Conservation (phyloP, 2,888 invertebrate species). For the Erebia aethiops region DNA sequence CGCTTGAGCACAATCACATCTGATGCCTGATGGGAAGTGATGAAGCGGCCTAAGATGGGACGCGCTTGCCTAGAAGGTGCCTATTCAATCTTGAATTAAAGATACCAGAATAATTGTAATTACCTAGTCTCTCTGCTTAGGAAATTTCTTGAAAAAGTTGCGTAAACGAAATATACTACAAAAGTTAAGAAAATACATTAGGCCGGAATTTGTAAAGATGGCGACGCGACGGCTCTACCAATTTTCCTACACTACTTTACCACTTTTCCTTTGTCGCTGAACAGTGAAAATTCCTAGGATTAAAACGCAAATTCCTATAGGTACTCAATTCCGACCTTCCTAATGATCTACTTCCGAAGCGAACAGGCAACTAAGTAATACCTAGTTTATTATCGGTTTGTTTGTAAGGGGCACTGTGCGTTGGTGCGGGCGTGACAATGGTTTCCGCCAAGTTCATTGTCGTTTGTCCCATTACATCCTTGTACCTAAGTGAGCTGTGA, state of each 20-base stretch:
- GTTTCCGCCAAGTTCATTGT: constrained; percentile 82
- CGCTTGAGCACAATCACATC: no score
- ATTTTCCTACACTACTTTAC: no score
- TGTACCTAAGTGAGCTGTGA: constrained; percentile 22
- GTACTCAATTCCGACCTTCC: constrained; percentile 15
- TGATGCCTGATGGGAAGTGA: no score
- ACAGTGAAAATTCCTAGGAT: not conserved
- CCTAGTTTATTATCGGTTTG: constrained; percentile 53
- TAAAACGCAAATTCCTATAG: constrained; percentile 8
- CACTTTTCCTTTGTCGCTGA: constrained; percentile 2
- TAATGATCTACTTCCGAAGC: constrained; percentile 32
- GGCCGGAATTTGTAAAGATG: not conserved
- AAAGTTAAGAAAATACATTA: not conserved
- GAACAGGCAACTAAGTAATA: constrained; percentile 30
- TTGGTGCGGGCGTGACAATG: constrained; percentile 74
- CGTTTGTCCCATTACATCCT: constrained; percentile 51
- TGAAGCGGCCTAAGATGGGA: no score
- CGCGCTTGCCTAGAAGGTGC: no score
- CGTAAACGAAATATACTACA: no score
- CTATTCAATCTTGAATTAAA: no score
- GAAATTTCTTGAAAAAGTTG: not conserved
- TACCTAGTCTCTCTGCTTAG: no score
- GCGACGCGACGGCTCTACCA: not conserved
- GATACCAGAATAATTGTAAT: no score
- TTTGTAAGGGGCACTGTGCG: constrained; percentile 69